These are phyloP conservation scores for Tenodera sinensis DNA, from an alignment of 2,888 invertebrate genomes.

Conservation along the genomic window DNA sequence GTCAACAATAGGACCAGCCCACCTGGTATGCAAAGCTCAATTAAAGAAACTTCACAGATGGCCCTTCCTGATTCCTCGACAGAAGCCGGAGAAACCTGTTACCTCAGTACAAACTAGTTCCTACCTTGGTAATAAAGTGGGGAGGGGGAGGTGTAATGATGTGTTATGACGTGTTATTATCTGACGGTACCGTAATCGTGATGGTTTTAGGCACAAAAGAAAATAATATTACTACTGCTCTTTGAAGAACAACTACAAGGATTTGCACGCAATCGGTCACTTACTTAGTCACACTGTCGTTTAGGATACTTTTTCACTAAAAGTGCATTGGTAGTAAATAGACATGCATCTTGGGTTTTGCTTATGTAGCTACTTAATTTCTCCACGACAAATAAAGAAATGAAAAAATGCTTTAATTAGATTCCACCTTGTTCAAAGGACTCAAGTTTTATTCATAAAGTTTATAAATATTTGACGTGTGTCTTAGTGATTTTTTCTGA, in stretches of 20 bases:
- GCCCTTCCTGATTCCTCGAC: not conserved
- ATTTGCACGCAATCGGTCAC: too few relatives aligned
- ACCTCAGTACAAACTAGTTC: not conserved
- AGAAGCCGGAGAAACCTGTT: not conserved
- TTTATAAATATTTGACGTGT: too few relatives aligned
- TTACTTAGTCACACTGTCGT: too few relatives aligned
- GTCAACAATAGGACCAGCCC: not conserved
- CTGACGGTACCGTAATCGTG: not conserved
- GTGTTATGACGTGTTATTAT: not conserved
- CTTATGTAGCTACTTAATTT: too few relatives aligned
- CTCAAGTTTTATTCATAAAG: too few relatives aligned
- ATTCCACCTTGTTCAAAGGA: too few relatives aligned
- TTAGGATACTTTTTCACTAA: too few relatives aligned
- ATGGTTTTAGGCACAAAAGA: not conserved
- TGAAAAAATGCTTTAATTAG: too few relatives aligned
- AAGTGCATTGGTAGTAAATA: too few relatives aligned
- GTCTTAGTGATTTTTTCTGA: too few relatives aligned
- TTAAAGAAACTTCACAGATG: not conserved
- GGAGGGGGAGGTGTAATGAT: not conserved
- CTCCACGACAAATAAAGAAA: too few relatives aligned
- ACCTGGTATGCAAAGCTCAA: not conserved
- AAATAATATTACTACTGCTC: not conserved
- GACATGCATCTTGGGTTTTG: too few relatives aligned
- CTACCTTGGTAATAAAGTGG: not conserved
- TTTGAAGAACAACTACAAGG: not conserved